These are phyloP conservation scores for Anagyrus pseudococci DNA, from an alignment of 2,888 invertebrate species.

Conservation along the genomic window DNA sequence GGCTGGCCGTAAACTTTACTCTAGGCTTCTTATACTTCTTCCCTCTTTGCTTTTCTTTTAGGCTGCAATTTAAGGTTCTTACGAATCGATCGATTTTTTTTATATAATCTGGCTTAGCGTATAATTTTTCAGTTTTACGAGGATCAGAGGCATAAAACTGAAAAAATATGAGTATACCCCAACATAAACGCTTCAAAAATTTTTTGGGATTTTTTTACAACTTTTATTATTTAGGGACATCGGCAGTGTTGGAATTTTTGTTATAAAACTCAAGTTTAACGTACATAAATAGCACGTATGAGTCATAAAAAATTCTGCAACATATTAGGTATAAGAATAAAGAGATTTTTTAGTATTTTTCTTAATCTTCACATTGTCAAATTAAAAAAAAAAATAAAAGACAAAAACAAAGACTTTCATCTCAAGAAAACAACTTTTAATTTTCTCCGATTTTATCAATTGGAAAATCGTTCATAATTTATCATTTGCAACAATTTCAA, in stretches of 20 bases:
- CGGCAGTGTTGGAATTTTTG: neutral
- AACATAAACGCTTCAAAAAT: neutral
- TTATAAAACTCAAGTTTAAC: too few relatives aligned
- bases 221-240: neutral
- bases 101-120: constrained; percentile 3
- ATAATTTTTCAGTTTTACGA: constrained; percentile 3
- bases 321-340: too few relatives aligned
- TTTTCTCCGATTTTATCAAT: too few relatives aligned
- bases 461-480: too few relatives aligned
- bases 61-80: constrained; percentile 10
- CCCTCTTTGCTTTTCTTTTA: neutral
- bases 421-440: too few relatives aligned
- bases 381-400: too few relatives aligned
- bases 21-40: neutral
- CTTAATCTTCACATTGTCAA: too few relatives aligned
- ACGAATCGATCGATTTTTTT: constrained; percentile 21
- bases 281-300: too few relatives aligned
- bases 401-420: too few relatives aligned
- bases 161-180: neutral
- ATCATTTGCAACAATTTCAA: too few relatives aligned
- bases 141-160: neutral
- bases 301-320: too few relatives aligned
- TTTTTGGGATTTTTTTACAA: neutral
- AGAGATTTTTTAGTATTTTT: too few relatives aligned
- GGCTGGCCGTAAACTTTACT: constrained; percentile 10